These are phyloP conservation scores for Hermetia illucens DNA, from an alignment of 1,140 invertebrate species.

Conservation along the genomic window DNA sequence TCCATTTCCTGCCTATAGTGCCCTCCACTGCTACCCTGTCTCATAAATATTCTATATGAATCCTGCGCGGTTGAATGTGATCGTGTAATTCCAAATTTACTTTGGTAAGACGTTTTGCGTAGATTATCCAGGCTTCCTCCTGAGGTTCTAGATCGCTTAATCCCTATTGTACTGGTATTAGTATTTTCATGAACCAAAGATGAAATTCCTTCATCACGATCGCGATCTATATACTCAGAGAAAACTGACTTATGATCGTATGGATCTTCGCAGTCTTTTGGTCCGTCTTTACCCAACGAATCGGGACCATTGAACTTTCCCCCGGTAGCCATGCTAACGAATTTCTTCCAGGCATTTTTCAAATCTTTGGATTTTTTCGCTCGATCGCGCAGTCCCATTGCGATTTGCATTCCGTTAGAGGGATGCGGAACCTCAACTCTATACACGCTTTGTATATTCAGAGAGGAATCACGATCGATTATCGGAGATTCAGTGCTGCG, in stretches of 20 bases:
- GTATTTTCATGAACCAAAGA: conserved; percentile 27
- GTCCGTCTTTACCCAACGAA: conserved; percentile 8
- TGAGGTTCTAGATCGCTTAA: no score
- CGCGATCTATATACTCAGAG: conserved; percentile 9
- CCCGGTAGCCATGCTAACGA: conserved; percentile 21
- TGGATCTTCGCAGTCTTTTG: conserved; percentile 14
- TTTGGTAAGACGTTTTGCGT: no score
- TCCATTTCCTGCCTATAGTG: conserved; percentile 36
- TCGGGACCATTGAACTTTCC: background rate
- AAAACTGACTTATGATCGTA: background rate
- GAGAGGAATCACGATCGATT: conserved; percentile 1
- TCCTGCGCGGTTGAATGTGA: no score
- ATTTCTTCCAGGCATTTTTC: conserved; percentile 32
- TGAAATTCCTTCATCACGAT: conserved; percentile 24
- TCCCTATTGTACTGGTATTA: no score
- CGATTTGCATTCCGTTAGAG: conserved; percentile 28
- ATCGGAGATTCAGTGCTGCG: conserved; percentile 12
- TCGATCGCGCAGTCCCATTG: conserved; percentile 25
- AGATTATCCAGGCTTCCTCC: no score
- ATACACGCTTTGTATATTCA: conserved; percentile 21
- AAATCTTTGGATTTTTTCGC: conserved; percentile 26
- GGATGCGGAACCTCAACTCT: conserved; percentile 25
- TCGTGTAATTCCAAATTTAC: no score
- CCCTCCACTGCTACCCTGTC: no score
- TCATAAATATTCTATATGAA: no score